Evolutionary conservation across 35 echinoderm and acorn worm species (phyloP).

Genomic region (Heliocidaris erythrogramma): DNA sequence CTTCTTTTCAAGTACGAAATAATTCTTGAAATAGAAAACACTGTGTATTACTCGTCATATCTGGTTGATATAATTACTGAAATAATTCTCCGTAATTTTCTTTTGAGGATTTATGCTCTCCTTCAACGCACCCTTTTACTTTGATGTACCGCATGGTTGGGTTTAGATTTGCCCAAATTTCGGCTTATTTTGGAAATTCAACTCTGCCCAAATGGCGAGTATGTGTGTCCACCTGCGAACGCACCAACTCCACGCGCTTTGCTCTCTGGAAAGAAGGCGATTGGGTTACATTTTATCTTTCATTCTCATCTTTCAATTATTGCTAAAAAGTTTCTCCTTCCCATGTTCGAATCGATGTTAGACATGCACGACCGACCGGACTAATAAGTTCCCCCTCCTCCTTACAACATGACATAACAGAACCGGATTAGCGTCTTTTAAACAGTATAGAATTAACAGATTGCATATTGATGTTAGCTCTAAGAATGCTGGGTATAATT

Average conservation of each 20-base stretch:
- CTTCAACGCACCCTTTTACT: background rate
- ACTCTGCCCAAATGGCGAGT: constrained; percentile 21
- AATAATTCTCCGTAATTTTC: background rate
- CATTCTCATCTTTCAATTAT: constrained; percentile 34
- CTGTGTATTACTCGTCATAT: too few relatives aligned
- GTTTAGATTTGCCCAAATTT: background rate
- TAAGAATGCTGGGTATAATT: too few relatives aligned
- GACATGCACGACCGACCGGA: background rate
- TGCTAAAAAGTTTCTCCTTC: background rate
- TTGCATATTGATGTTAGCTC: too few relatives aligned
- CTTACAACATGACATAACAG: too few relatives aligned
- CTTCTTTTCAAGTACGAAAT: too few relatives aligned
- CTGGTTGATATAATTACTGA: background rate
- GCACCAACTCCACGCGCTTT: background rate
- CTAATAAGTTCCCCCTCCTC: background rate
- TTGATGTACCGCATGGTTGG: constrained; percentile 21
- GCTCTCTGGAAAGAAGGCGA: background rate
- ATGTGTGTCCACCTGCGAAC: constrained; percentile 33
- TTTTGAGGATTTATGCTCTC: background rate
- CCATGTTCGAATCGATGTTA: background rate
- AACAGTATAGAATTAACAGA: too few relatives aligned
- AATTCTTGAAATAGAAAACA: too few relatives aligned
- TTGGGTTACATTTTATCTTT: background rate
- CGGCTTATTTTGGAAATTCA: constrained; percentile 40
- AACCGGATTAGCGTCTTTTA: too few relatives aligned